A percentile compares a stretch with the other conserved stretches of the same genome.
These are phyloP conservation scores for Apis mellifera DNA, from an alignment of 1,140 invertebrate species.

Conservation along the genomic window Amel_HAv3.1 CM009945.2:7743001-7743500, in stretches of 20 bases:
- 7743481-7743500: too few relatives aligned
- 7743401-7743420: too few relatives aligned
- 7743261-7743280: slow-evolving; percentile 73
- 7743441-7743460: too few relatives aligned
- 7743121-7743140: background rate
- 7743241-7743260: slow-evolving; percentile 70
- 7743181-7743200: slow-evolving; percentile 39
- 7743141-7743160: background rate
- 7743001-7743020: too few relatives aligned
- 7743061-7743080: too few relatives aligned
- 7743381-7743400: background rate
- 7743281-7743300: slow-evolving; percentile 69
- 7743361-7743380: background rate
- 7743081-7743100: too few relatives aligned
- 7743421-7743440: too few relatives aligned
- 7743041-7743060: too few relatives aligned
- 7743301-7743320: slow-evolving; percentile 61
- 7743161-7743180: background rate
- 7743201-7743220: slow-evolving; percentile 66
- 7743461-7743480: too few relatives aligned
- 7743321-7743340: slow-evolving; percentile 32
- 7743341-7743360: background rate
- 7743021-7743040: too few relatives aligned
- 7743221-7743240: slow-evolving; percentile 72
- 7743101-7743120: too few relatives aligned